phyloP scores from a whole-genome alignment of 2,113 vertebrate genomes.

The Helogale parvula region DNA sequence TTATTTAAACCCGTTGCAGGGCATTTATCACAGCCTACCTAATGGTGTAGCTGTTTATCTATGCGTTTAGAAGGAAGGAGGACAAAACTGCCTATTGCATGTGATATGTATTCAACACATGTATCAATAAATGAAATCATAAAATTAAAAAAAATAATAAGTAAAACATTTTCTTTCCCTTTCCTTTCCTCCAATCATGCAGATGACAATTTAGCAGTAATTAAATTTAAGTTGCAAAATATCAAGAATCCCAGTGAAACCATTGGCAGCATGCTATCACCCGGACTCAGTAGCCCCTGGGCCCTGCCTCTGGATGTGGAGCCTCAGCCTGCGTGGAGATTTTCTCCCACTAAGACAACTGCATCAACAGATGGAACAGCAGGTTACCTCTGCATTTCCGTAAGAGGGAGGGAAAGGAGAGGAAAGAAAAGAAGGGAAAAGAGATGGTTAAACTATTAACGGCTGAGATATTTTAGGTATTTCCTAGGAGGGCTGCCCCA shows the following conservation, averaged over 20 bases:
- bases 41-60: neutral
- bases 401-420: neutral
- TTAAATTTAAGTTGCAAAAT: constrained; percentile 15
- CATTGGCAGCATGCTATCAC: neutral
- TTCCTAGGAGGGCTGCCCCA: neutral
- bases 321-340: neutral
- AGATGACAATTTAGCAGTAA: neutral
- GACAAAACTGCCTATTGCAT: neutral
- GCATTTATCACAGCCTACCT: neutral
- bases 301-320: neutral
- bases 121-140: neutral
- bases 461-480: neutral
- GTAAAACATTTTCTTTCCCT: constrained; percentile 44
- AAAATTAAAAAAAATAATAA: too few relatives aligned
- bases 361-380: neutral
- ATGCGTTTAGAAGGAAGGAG: neutral
- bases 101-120: neutral
- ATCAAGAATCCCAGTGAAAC: neutral
- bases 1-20: neutral
- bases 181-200: neutral
- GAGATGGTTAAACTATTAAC: neutral
- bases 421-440: neutral
- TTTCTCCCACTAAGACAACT: constrained; percentile 12
- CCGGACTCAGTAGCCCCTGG: too few relatives aligned
- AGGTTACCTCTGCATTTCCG: neutral